Base-by-base conservation (phyloP, 2,797 vertebrate species). In the Gymnodraco acuticeps region DNA sequence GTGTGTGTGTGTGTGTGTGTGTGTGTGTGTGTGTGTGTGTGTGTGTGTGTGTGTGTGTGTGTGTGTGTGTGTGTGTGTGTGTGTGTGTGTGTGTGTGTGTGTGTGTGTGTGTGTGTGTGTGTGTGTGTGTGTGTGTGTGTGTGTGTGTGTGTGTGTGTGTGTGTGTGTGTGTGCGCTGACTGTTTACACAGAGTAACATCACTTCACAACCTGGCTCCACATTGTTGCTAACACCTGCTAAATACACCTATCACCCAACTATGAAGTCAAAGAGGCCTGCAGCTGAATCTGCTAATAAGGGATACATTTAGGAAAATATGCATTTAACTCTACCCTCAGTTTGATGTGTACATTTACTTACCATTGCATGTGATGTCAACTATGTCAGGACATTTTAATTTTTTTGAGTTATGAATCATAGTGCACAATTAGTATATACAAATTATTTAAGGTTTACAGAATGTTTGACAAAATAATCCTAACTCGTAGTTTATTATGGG, bases 131-230 rank as follows among this genome's bases (percentile, higher is more conserved):
- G 20, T 20, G 20, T 20, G 20, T 20, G 20, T 20, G 20, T 20
- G 20, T 20, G 20, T 20, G 20, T 20, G 20, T 20, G 20, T 20
- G 20, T 20, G 20, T 20, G 20, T 20, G 20, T 20, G 20, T 23
- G 23, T 23, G 68, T 83, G 72, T 88, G 75, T 64, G 68, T 72
- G 72, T 82, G 75, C 64, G 50, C 73, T 82, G 80, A 15, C 70
- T 92, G 88, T 94, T 91, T 93, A 91, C 81, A 73, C 63, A 82
- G 69, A 19, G 73, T 33, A 67, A 84, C 87, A 86, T 85, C 76
- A 64, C 56, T 68, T 70, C 74, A 72, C 63, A 46, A 52, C 70
- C 31, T 66, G 73, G 67, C 55, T 51, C 46, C 71, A 64, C 62
- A 72, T 11, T 20, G 61, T 48, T 43, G 48, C 68, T 68, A 61